These are phyloP conservation scores for Nanorana parkeri DNA, from an alignment of 2,113 vertebrate species.

Conservation along the genomic window DNA sequence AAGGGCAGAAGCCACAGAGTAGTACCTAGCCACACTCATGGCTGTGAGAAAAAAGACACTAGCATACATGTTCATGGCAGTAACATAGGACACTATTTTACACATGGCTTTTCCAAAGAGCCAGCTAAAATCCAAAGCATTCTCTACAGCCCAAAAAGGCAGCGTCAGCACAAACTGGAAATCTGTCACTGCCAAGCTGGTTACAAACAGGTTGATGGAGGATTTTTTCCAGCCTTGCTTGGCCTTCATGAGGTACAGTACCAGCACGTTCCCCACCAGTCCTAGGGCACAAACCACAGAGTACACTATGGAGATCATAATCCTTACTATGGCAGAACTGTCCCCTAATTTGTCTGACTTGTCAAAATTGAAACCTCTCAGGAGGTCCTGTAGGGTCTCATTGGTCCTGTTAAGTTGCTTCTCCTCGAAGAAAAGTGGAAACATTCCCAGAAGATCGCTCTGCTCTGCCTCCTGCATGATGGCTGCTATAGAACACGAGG, in stretches of 20 bases:
- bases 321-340: conserved; percentile 76
- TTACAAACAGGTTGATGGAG: conserved; percentile 92
- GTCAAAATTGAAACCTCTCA: conserved; percentile 66
- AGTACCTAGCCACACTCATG: conserved; percentile 93
- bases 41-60: conserved; percentile 98
- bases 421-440: conserved; percentile 61
- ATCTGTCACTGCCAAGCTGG: conserved; percentile 90
- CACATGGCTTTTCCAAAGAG: conserved; percentile 93
- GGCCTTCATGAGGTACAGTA: conserved; percentile 90
- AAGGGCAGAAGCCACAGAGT: conserved; percentile 86
- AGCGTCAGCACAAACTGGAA: conserved; percentile 95
- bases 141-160: conserved; percentile 96
- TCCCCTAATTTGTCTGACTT: conserved; percentile 72
- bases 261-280: conserved; percentile 89
- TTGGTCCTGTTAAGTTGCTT: conserved; percentile 74
- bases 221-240: conserved; percentile 92
- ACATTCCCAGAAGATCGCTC: conserved; percentile 51
- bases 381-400: conserved; percentile 67
- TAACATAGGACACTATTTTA: conserved; percentile 90
- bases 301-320: conserved; percentile 87
- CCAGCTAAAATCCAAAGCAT: conserved; percentile 93
- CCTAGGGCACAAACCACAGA: conserved; percentile 91
- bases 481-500: conserved; percentile 60
- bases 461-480: conserved; percentile 66
- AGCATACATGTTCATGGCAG: conserved; percentile 96